phyloP scores from a whole-genome alignment of 2,888 invertebrate species.

The Hypomecis punctinalis region DNA sequence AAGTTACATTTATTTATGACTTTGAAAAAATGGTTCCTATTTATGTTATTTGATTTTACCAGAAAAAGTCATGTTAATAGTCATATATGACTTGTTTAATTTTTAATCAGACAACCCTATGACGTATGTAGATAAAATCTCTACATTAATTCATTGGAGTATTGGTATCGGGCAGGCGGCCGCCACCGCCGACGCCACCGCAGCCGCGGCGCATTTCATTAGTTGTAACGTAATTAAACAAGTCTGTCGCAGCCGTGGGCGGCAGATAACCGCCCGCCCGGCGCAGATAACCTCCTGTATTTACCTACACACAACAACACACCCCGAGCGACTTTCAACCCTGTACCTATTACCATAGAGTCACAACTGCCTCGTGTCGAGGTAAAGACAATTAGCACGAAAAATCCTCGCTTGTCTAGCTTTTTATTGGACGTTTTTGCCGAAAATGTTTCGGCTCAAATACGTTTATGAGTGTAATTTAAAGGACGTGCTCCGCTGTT shows the following conservation, averaged over 20 bases:
- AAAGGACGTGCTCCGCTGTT: slow-evolving; percentile 31
- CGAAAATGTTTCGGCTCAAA: slow-evolving; percentile 35
- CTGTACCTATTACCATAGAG: neutral
- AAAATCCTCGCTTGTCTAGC: slow-evolving; percentile 32
- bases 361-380: neutral
- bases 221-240: slow-evolving; percentile 23
- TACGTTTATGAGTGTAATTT: slow-evolving; percentile 36
- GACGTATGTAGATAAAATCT: neutral
- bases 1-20: no score
- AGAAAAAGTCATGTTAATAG: no score
- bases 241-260: slow-evolving; percentile 19
- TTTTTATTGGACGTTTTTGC: slow-evolving; percentile 33
- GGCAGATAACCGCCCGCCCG: slow-evolving; percentile 23
- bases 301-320: slow-evolving; percentile 5
- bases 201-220: slow-evolving; percentile 13
- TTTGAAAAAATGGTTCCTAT: no score
- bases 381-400: slow-evolving; percentile 26
- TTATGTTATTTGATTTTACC: no score
- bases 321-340: neutral
- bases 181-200: neutral
- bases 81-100: no score
- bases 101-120: neutral
- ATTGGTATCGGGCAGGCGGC: neutral
- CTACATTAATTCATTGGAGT: neutral
- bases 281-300: slow-evolving; percentile 21